Evolutionary conservation across 2,113 vertebrate genomes (phyloP), one percentile per base, ranked within the genome.

Genomic region (Dermatemys mawii): DNA sequence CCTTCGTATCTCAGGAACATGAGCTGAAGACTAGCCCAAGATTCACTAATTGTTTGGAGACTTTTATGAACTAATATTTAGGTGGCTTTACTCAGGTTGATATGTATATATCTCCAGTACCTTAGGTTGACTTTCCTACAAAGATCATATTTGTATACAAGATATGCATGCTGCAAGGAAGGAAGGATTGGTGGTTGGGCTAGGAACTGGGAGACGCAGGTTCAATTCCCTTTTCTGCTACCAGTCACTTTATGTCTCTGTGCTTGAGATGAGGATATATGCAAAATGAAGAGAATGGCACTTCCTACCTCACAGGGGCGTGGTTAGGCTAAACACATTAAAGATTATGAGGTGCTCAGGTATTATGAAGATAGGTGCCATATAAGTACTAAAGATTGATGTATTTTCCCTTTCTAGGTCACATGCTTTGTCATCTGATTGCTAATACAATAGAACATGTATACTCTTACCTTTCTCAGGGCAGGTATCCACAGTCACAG

Each of bases 21-120:
- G 96, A 97, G 92, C 79, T 96, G 97, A 97, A 97, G 95, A 9
- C 73, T 90, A 91, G 95, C 93, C 95, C 96, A 90, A 92, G 73
- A 94, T 93, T 97, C 97, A 96, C 88, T 93, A 96, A 90, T 83
- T 91, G 86, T 76, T 89, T 93, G 21, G 93, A 91, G 96, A 78
- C 16, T 38, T 91, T 95, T 97, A 94, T n/a, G 70, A 95, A 87
- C 91, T 83, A 90, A 63, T 24, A 73, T 63, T 91, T 49, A 51
- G 57, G 14, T 22, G 35, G 44, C 22, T 63, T 76, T 95, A 89
- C 2, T 54, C 73, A 38, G 87, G 88, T 57, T 49, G 90, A 89
- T 86, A 29, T 51, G 67, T 86, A 92, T 89, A 32, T 35, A 32
- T 46, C n/a, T 78, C 46, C 38, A 44, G 60, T 80, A 81, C 84